Evolutionary conservation across 2,888 invertebrate genomes (phyloP).

Genomic region (Caenorhabditis virilis): DNA sequence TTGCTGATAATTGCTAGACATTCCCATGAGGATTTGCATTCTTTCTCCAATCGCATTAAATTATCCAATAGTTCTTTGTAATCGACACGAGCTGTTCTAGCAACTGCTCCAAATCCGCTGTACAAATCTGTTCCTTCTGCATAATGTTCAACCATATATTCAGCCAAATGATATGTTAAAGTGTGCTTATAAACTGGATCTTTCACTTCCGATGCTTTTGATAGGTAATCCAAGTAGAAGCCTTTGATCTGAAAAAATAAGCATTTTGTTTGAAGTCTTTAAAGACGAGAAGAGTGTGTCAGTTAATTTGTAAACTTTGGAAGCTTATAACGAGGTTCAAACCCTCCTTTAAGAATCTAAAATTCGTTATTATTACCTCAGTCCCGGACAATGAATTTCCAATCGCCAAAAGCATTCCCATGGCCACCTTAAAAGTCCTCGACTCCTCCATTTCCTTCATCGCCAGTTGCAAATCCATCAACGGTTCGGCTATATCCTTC

Average conservation of each 20-base stretch:
- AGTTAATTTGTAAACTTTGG: too few relatives aligned
- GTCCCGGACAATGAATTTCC: slow-evolving; percentile 95
- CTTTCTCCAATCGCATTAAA: slow-evolving; percentile 85
- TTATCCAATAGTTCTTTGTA: slow-evolving; percentile 88
- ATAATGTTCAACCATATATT: slow-evolving; percentile 94
- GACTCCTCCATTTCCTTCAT: slow-evolving; percentile 87
- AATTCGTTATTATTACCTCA: too few relatives aligned
- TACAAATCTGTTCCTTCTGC: slow-evolving; percentile 94
- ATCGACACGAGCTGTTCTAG: slow-evolving; percentile 79
- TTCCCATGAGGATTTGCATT: slow-evolving; percentile 78
- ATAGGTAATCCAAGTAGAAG: slow-evolving; percentile 93
- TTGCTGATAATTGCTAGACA: slow-evolving; percentile 60
- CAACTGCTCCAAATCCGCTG: slow-evolving; percentile 77
- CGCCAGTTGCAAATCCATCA: slow-evolving; percentile 97
- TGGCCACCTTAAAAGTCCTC: slow-evolving; percentile 90
- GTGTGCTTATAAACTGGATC: slow-evolving; percentile 95
- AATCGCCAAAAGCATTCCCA: slow-evolving; percentile 89
- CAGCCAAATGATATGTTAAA: slow-evolving; percentile 91
- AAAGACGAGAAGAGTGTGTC: too few relatives aligned
- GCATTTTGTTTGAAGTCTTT: neutral
- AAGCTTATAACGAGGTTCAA: too few relatives aligned
- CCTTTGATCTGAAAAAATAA: slow-evolving; percentile 79
- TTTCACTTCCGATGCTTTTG: slow-evolving; percentile 80
- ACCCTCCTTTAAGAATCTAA: too few relatives aligned
- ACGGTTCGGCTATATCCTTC: slow-evolving; percentile 94